Conservation (phyloP, 1,140 invertebrate genomes). For the Dufourea novaeangliae region DNA sequence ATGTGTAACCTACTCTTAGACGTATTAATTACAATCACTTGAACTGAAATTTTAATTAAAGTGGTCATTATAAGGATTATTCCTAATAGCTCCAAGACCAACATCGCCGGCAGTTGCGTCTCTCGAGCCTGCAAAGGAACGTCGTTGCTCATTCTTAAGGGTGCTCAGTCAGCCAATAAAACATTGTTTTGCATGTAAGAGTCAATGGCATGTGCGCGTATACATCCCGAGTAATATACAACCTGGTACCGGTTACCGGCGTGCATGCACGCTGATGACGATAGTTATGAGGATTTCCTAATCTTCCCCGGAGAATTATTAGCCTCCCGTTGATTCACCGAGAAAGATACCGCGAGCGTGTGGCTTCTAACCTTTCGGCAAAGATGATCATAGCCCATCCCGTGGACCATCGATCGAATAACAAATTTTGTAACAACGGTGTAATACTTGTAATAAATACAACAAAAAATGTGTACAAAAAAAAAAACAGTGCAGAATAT, state of each 20-base stretch:
- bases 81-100: too few relatives aligned
- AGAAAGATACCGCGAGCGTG: not conserved
- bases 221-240: constrained; percentile 34
- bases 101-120: too few relatives aligned
- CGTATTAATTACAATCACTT: too few relatives aligned
- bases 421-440: not conserved
- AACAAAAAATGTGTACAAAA: too few relatives aligned
- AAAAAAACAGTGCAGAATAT: constrained; percentile 4
- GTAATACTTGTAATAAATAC: too few relatives aligned
- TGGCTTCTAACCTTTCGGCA: constrained; percentile 36
- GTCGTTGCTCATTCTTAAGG: not conserved
- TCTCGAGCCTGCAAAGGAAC: too few relatives aligned
- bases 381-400: constrained; percentile 19
- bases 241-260: not conserved
- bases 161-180: constrained; percentile 9
- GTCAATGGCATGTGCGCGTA: constrained; percentile 30
- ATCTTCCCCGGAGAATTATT: constrained; percentile 44
- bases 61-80: too few relatives aligned
- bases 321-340: constrained; percentile 24
- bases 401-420: not conserved
- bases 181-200: constrained; percentile 43
- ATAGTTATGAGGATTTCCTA: constrained; percentile 51
- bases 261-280: constrained; percentile 34
- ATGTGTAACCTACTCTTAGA: too few relatives aligned
- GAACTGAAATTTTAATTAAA: too few relatives aligned